Evolutionary conservation across 2,797 vertebrate species (phyloP).

Genomic region (Hemitrygon akajei): DNA sequence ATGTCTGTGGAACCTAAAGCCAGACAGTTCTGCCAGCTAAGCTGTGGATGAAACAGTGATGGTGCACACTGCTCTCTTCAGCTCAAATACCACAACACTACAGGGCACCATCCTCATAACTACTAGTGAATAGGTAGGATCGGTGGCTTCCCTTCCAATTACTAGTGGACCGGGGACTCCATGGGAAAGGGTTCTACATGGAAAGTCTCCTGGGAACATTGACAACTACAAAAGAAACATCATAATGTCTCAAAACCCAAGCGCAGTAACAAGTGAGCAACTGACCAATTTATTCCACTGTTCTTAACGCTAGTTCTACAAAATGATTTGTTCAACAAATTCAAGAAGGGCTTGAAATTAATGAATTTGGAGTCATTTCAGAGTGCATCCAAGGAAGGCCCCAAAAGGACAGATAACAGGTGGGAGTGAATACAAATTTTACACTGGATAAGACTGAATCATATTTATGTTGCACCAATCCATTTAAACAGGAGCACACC

Average conservation of each 20-base stretch:
- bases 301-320: neutral
- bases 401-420: neutral
- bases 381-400: neutral
- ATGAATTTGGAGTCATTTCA: neutral
- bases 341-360: neutral
- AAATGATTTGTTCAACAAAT: neutral
- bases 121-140: neutral
- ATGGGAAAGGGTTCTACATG: neutral
- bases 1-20: neutral
- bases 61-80: neutral
- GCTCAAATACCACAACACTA: neutral
- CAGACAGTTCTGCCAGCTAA: neutral
- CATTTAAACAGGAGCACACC: neutral
- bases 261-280: neutral
- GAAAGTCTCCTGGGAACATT: neutral
- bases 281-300: neutral
- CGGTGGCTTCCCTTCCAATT: neutral
- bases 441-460: neutral
- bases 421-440: neutral
- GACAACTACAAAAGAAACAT: neutral
- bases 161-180: neutral
- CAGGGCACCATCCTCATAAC: neutral
- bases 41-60: neutral
- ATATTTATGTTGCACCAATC: neutral
- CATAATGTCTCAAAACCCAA: neutral